phyloP scores from a whole-genome alignment of 2,888 invertebrate genomes.

The Seira musarum region DNA sequence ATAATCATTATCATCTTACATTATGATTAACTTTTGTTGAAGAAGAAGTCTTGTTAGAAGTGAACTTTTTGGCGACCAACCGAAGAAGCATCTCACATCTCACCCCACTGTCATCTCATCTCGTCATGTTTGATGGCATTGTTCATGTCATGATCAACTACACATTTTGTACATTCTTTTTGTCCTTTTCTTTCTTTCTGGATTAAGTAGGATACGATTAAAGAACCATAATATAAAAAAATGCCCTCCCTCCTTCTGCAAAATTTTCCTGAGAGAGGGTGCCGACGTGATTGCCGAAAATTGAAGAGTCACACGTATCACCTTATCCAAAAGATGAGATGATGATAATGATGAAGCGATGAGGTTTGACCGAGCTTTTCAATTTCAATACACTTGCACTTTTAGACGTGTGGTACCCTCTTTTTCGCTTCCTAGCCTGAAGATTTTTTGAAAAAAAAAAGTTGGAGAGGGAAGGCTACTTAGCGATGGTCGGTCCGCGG shows the following conservation, averaged over 20 bases:
- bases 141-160: neutral
- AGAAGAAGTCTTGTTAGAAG: neutral
- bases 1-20: neutral
- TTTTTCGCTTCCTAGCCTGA: slow-evolving; percentile 29
- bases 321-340: neutral
- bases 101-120: too few relatives aligned
- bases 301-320: neutral
- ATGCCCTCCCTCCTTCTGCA: neutral
- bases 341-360: neutral
- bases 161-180: neutral
- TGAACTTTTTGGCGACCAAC: neutral
- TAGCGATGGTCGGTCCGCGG: slow-evolving; percentile 29
- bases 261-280: neutral
- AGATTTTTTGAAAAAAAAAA: neutral
- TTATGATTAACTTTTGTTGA: neutral
- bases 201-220: too few relatives aligned
- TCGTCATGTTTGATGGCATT: neutral
- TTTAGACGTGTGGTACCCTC: neutral
- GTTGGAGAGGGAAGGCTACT: slow-evolving; percentile 22
- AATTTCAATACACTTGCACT: slow-evolving; percentile 17
- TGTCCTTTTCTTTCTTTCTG: neutral
- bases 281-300: neutral
- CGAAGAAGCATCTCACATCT: neutral
- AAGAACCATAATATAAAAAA: neutral
- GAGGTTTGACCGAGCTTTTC: neutral